Evolutionary conservation across 2,888 invertebrate genomes (phyloP), one percentile per base, ranked within the genome.

Genomic region (Phortica okadai): DNA sequence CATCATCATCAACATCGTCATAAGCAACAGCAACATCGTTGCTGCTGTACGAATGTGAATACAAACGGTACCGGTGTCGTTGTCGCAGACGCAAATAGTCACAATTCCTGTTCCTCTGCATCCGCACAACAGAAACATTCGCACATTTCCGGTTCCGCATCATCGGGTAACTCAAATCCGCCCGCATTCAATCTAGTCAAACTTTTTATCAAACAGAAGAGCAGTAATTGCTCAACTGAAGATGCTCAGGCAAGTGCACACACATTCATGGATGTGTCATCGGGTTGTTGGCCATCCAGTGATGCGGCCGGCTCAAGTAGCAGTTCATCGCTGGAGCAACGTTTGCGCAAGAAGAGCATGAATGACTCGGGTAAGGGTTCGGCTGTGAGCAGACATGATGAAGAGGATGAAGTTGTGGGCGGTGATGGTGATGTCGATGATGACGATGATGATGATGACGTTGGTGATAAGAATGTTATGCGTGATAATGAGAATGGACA

Each of bases 121-220:
- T 74, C 74, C 8, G 25, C 64, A 41, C 75, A 76, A 25, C 80
- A 82, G 66, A 79, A 86, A 11, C 84, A 81, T 7, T 75, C 75
- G 1, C 81, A 87, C 76, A 89, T 88, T 77, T 89, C 90, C 1
- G 90, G 90, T n/a, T 90, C 90, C 6, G 87, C 88, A 62, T 90
- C 90, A 14, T 90, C 90, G 70, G 88, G 88, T 70, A 90, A 93
- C 92, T 91, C 90, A 70, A 93, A 94, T 83, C 94, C 95, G 80
- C 94, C 94, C 87, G 94, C 95, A 82, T 95, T 97, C 90, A 97
- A 95, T 91, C 93, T 97, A 88, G 96, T 97, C 64, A 96, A 96
- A 91, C 92, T 97, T 81, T 97, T 97, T 89, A 97, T 97, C 93
- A 97, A 97, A 91, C 97, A 97, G 89, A 96, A 96, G 90, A 96